Evolutionary conservation across 1,140 invertebrate genomes (phyloP).

Genomic region (Scaptomyza graminum): DNA sequence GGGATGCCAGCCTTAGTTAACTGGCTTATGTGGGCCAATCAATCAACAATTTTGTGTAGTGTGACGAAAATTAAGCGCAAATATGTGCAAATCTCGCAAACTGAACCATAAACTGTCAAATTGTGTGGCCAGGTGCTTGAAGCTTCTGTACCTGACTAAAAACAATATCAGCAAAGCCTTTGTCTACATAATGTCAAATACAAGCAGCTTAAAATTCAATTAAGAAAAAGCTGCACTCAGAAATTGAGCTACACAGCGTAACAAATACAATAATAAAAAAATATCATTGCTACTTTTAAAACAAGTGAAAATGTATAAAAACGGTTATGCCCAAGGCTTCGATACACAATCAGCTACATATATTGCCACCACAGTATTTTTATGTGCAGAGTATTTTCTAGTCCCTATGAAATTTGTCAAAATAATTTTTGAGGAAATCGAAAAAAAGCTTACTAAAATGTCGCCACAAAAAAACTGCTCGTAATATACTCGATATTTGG

Average conservation of each 20-base stretch:
- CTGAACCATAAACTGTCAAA: constrained; percentile 7
- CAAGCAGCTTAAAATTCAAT: constrained; percentile 15
- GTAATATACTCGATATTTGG: neutral
- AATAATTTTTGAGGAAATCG: too few relatives aligned
- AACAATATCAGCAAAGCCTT: neutral
- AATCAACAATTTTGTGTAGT: constrained; percentile 38
- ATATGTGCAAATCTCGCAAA: constrained; percentile 27
- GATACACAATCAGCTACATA: too few relatives aligned
- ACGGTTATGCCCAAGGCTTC: too few relatives aligned
- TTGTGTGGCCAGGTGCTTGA: neutral
- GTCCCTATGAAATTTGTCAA: too few relatives aligned
- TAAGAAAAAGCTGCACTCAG: constrained; percentile 12
- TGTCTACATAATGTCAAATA: constrained; percentile 4
- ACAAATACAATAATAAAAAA: too few relatives aligned
- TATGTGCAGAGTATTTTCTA: neutral
- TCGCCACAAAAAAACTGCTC: neutral
- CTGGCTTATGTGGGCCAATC: constrained; percentile 34
- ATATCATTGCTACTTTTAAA: too few relatives aligned
- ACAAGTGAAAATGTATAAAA: too few relatives aligned
- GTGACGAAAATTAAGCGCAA: constrained; percentile 35
- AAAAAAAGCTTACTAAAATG: neutral
- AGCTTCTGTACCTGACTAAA: neutral
- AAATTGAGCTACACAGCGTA: too few relatives aligned
- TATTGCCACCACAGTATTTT: neutral
- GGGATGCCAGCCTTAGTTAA: constrained; percentile 19